Evolutionary conservation across 30 jellyfish, hydroid and myxozoan species (phyloP), one percentile per base, ranked within the genome.

Genomic region (Turritopsis rubra): DNA sequence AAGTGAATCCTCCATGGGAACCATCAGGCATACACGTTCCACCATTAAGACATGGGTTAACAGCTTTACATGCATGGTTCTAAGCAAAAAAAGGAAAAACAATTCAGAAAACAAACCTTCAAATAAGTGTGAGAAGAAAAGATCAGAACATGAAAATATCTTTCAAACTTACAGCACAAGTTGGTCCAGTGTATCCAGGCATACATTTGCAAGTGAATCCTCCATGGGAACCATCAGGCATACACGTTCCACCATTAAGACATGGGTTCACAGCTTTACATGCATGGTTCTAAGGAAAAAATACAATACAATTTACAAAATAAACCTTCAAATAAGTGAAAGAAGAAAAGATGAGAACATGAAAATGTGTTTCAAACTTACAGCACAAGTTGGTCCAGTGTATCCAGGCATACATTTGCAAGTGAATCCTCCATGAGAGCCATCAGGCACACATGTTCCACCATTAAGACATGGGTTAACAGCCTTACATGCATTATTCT

Each of bases 321-420:
- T n/a, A n/a, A n/a, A n/a, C n/a, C n/a, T n/a, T n/a, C n/a, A n/a
- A n/a, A n/a, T n/a, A n/a, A n/a, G n/a, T n/a, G n/a, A n/a, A n/a
- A n/a, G n/a, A n/a, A n/a, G n/a, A n/a, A n/a, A n/a, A n/a, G n/a
- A n/a, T n/a, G n/a, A n/a, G n/a, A n/a, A n/a, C n/a, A n/a, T n/a
- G n/a, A n/a, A n/a, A n/a, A n/a, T n/a, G n/a, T n/a, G n/a, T n/a
- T n/a, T n/a, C 17, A 3, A 0, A 68, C 77, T 7, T 68, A 68
- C 77, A 1, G 75, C 74, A 86, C 75, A 88, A 0, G 91, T 87
- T 30, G 84, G 84, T 0, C 96, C 96, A 83, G 78, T 88, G 54
- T 65, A 84, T 1, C 96, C 96, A 13, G 96, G 89, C 54, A 79
- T 84, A 83, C 96, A 88, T 70, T 79, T 89, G 54, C 96, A 88